A percentile compares a stretch with the other conserved stretches of the same genome.
These are phyloP conservation scores for Kryptopterus vitreolus DNA, from an alignment of 2,797 vertebrate species.

Conservation along the genomic window DNA sequence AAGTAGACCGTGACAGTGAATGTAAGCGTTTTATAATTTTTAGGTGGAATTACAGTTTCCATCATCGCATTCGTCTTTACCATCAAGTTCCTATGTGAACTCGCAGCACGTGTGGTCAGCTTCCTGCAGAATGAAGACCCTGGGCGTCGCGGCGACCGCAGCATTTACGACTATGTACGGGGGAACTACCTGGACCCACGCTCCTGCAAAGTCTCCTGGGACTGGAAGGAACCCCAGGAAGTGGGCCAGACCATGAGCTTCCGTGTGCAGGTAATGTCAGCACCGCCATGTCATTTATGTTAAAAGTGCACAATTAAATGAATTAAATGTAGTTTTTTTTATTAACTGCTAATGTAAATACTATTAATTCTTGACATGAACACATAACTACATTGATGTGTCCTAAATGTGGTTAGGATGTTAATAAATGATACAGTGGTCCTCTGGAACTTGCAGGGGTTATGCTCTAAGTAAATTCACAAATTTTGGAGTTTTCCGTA, in stretches of 20 bases:
- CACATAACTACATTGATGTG: neutral
- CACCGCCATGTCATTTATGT: neutral
- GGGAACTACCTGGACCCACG: conserved; percentile 98
- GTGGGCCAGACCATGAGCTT: conserved; percentile 99
- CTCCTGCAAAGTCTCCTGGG: conserved; percentile 97
- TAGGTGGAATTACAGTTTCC: conserved; percentile 98
- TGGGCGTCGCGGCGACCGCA: conserved; percentile 90
- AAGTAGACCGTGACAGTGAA: neutral
- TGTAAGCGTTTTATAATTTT: neutral
- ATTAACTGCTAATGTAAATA: neutral
- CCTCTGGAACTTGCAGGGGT: too few species aligned
- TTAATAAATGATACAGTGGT: too few species aligned
- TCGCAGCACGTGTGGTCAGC: conserved; percentile 96
- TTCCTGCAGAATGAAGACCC: conserved; percentile 98
- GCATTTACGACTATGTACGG: conserved; percentile 97
- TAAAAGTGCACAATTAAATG: neutral
- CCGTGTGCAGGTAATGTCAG: conserved; percentile 86
- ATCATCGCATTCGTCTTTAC: conserved; percentile 98
- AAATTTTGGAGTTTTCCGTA: too few species aligned
- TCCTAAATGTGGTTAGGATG: too few species aligned
- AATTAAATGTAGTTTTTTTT: neutral
- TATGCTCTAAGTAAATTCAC: too few species aligned
- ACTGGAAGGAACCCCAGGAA: conserved; percentile 99
- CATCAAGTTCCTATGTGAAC: conserved; percentile 99
- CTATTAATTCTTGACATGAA: neutral